A percentile compares a stretch with the other conserved stretches of the same genome.
These are phyloP conservation scores for Leptinotarsa undecemlineata DNA, from an alignment of 1,140 invertebrate species.

Conservation along the genomic window DNA sequence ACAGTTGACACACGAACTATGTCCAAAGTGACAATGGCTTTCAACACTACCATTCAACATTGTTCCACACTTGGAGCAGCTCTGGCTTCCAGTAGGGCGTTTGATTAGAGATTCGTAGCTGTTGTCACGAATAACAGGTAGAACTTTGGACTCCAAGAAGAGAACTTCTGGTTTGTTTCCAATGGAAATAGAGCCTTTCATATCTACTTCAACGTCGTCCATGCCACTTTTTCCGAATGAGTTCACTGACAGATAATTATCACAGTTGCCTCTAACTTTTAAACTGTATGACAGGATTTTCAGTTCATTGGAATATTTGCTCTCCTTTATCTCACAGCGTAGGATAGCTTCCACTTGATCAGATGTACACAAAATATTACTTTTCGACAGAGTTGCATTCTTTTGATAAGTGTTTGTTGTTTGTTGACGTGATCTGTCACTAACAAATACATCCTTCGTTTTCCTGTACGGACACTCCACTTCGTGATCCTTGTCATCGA, in stretches of 20 bases:
- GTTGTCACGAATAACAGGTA: slow-evolving; percentile 11
- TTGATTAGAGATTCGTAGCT: slow-evolving; percentile 5
- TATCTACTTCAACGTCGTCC: slow-evolving; percentile 2
- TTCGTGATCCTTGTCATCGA: slow-evolving; percentile 31
- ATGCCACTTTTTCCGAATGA: background rate
- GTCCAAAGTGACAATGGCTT: slow-evolving; percentile 26
- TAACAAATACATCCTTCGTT: background rate
- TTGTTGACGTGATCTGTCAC: no score
- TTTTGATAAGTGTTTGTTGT: background rate
- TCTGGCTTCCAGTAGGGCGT: background rate
- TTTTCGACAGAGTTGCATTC: background rate
- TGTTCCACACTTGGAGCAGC: background rate
- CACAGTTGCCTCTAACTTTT: slow-evolving; percentile 9
- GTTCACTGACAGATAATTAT: background rate
- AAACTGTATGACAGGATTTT: slow-evolving; percentile 12
- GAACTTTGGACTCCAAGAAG: slow-evolving; percentile 1
- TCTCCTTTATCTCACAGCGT: background rate
- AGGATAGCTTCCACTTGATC: background rate
- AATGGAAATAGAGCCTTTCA: slow-evolving; percentile 1
- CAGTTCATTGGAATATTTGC: background rate
- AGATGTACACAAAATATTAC: background rate
- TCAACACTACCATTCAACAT: background rate
- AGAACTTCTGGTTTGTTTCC: slow-evolving; percentile 11
- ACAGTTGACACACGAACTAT: slow-evolving; percentile 29
- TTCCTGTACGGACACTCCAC: slow-evolving; percentile 24